Evolutionary conservation across 2,113 vertebrate genomes (phyloP).

Genomic region (Nestor notabilis): DNA sequence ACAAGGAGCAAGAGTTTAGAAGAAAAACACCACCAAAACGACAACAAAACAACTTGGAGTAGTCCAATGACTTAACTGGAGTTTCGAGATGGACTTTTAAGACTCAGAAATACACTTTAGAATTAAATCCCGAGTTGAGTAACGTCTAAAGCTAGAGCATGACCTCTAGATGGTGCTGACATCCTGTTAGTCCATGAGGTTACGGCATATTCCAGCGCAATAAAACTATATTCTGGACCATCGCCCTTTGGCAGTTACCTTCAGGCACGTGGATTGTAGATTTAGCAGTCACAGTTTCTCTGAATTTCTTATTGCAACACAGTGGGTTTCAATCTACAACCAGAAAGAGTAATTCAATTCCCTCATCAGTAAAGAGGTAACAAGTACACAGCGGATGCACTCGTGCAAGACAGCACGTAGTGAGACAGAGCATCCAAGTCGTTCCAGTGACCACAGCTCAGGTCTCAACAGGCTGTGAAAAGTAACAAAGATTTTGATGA

Average conservation of each 20-base stretch:
- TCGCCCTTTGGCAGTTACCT: neutral
- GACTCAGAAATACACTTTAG: neutral
- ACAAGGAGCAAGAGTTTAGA: neutral
- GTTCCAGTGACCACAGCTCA: neutral
- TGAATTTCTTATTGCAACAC: neutral
- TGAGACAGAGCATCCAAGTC: neutral
- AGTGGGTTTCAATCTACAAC: neutral
- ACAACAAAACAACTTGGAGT: neutral
- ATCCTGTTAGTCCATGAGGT: neutral
- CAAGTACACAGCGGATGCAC: neutral
- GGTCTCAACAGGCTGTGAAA: neutral
- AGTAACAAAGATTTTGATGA: neutral
- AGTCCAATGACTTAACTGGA: neutral
- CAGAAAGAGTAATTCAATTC: neutral
- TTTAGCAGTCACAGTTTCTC: neutral
- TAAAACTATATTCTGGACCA: neutral
- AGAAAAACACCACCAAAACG: neutral
- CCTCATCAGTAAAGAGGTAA: neutral
- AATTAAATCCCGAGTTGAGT: neutral
- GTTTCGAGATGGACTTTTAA: neutral
- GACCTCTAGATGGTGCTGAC: slow-evolving; percentile 56
- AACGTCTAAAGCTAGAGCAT: neutral
- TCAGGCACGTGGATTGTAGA: fast-evolving
- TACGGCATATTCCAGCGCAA: neutral
- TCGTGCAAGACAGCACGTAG: fast-evolving